These are phyloP conservation scores for Stenodera caucasica DNA, from an alignment of 2,888 invertebrate genomes.

Conservation along the genomic window DNA sequence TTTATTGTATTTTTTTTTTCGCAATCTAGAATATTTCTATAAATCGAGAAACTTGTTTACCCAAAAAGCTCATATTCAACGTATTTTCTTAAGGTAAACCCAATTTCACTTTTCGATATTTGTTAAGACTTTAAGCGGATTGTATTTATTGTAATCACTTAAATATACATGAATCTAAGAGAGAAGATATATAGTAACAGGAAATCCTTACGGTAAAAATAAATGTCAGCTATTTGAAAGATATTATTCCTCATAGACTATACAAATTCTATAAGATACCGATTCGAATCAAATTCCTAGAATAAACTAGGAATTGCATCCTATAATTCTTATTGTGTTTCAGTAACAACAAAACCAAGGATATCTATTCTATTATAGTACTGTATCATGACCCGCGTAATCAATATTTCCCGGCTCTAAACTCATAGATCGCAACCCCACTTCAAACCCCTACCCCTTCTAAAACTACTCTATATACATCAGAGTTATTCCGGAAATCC, in stretches of 20 bases:
- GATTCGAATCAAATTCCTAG: background rate
- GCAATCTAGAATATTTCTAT: slow-evolving; percentile 7
- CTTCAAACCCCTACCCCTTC: background rate
- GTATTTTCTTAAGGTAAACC: slow-evolving; percentile 24
- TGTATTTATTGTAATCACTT: slow-evolving; percentile 16
- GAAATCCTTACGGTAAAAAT: background rate
- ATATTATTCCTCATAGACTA: background rate
- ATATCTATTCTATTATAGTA: background rate
- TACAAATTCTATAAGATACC: background rate
- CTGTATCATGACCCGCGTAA: background rate
- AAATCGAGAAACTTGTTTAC: slow-evolving; percentile 21
- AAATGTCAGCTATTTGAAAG: background rate
- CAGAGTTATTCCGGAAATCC: background rate
- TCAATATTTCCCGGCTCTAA: background rate
- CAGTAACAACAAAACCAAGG: background rate
- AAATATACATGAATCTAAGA: slow-evolving; percentile 10
- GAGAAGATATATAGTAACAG: background rate
- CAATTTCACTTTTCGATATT: slow-evolving; percentile 22
- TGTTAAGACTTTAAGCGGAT: background rate
- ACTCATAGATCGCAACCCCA: background rate
- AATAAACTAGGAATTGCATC: too few species aligned
- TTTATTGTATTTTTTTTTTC: background rate
- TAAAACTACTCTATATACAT: background rate
- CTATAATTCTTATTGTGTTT: background rate
- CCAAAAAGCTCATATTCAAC: slow-evolving; percentile 26